Evolutionary conservation across 2,113 vertebrate species (phyloP).

Genomic region (Holacanthus passer): DNA sequence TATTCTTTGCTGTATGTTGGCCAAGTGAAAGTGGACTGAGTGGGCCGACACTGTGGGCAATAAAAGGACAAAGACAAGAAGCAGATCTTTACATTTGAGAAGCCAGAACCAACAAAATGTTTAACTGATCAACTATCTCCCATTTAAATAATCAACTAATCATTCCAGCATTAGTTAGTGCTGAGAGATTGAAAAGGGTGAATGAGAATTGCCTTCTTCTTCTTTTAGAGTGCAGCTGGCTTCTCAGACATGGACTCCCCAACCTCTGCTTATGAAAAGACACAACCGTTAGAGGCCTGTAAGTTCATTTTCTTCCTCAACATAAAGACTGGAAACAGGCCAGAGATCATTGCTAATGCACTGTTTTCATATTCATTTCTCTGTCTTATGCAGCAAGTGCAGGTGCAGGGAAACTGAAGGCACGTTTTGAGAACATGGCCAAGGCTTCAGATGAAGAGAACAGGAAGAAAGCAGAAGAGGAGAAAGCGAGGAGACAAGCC

Average conservation of each 20-base stretch:
- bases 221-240: constrained; percentile 86
- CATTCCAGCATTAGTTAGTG: not conserved
- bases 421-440: constrained; percentile 92
- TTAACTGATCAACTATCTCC: too few relatives aligned
- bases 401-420: constrained; percentile 89
- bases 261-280: constrained; percentile 89
- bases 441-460: constrained; percentile 87
- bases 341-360: not conserved
- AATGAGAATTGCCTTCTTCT: not conserved
- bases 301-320: constrained; percentile 60
- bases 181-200: not conserved
- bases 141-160: not conserved
- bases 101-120: too few relatives aligned
- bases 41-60: too few relatives aligned
- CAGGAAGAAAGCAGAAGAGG: constrained; percentile 85
- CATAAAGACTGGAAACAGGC: not conserved
- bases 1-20: not conserved
- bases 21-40: too few relatives aligned
- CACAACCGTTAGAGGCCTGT: constrained; percentile 90
- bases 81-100: not conserved
- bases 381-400: constrained; percentile 67
- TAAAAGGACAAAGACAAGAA: not conserved
- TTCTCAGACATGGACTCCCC: constrained; percentile 91
- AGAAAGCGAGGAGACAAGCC: constrained; percentile 81
- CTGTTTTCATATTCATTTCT: not conserved